Evolutionary conservation across 2,888 invertebrate genomes (phyloP).

Genomic region (Peribatodes rhomboidaria): DNA sequence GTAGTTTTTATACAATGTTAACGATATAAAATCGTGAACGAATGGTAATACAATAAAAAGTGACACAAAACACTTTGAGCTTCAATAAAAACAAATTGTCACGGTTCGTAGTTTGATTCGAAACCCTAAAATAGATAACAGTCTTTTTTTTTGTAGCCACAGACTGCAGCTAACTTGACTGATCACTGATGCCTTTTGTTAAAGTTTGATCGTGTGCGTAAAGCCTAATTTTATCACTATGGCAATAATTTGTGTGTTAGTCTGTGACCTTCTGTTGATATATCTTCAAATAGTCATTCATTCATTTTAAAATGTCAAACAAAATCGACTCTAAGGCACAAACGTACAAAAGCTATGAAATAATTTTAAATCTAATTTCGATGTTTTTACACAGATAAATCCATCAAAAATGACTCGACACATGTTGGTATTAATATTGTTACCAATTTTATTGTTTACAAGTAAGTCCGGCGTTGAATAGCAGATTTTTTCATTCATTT

Average conservation of each 20-base stretch:
- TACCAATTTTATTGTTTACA: slow-evolving; percentile 53
- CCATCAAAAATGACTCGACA: slow-evolving; percentile 53
- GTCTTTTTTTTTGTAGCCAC: too few species aligned
- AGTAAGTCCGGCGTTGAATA: slow-evolving; percentile 51
- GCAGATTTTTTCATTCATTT: slow-evolving; percentile 41
- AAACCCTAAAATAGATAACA: too few species aligned
- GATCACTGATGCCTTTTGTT: not conserved
- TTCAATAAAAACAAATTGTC: too few species aligned
- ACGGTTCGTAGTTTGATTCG: too few species aligned
- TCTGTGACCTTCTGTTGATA: too few species aligned
- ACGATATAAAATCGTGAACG: too few species aligned
- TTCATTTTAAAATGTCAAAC: not conserved
- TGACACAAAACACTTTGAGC: too few species aligned
- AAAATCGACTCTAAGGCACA: not conserved
- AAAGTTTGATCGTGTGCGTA: not conserved
- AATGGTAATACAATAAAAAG: too few species aligned
- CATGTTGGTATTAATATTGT: slow-evolving; percentile 43
- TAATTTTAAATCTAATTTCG: slow-evolving; percentile 8
- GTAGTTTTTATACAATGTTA: too few species aligned
- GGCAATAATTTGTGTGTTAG: not conserved
- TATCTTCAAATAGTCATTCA: not conserved
- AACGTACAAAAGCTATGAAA: not conserved
- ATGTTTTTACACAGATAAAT: slow-evolving; percentile 44
- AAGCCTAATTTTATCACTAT: not conserved
- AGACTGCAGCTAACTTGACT: not conserved